Evolutionary conservation across 2,797 vertebrate species (phyloP), one percentile per base, ranked within the genome.

Genomic region (Sebastes kiyomatsui): DNA sequence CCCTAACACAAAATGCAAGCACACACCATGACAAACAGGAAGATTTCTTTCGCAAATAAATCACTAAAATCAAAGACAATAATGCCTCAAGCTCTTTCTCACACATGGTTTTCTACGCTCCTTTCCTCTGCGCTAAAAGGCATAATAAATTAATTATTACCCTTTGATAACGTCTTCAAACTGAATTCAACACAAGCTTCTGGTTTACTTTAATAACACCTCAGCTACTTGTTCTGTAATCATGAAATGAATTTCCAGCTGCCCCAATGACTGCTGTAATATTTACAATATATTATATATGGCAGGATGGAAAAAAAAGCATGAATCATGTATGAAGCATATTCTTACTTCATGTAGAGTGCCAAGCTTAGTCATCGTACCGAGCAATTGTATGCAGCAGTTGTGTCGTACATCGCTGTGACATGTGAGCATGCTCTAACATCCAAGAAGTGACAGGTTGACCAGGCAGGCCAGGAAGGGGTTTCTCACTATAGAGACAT

Each of bases 101-200:
- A 60, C 62, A 62, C 59, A 22, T 22, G n/a, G 9, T 74, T 80
- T 79, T 60, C 61, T 67, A 55, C 67, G 54, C 64, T 76, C 55
- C 49, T 77, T 79, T 79, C 52, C 64, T 77, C 68, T 23, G 52
- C 72, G 77, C 74, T 42, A 80, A 84, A 88, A 81, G 67, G 77
- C 80, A 76, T 83, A 77, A 81, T 88, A 86, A 92, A 93, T 92
- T 23, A 90, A 79, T 87, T 54, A 88, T 66, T 81, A 72, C 56
- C 64, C 85, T 88, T 89, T 82, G 80, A 93, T 90, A 86, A 72
- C 33, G 14, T 79, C 90, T 91, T 91, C 88, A 91, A 91, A 92
- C 82, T 72, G 78, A 91, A 93, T 93, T 79, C 65, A 84, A 80
- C 67, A 69, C 72, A 71, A 78, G 83, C 70, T 67, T 72, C 65